Percentiles rank a stretch among this genome's conserved stretches.
Conservation (phyloP, 2,113 vertebrate species). For the Scopus umbretta region DNA sequence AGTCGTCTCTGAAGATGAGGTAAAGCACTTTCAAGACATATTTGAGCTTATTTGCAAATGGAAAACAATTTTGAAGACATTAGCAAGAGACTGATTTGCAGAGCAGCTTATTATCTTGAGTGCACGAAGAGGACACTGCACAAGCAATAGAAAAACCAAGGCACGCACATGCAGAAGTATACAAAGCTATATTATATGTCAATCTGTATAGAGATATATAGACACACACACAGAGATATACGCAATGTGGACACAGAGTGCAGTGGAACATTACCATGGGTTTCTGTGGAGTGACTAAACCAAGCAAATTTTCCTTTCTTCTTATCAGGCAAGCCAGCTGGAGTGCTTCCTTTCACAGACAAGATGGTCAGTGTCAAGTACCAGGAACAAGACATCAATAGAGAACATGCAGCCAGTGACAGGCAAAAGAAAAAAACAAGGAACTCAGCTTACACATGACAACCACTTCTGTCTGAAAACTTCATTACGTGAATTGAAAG, state of each 20-base stretch:
- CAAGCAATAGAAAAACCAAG: neutral
- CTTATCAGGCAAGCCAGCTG: slow-evolving; percentile 75
- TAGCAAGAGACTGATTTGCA: neutral
- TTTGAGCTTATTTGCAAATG: slow-evolving; percentile 17
- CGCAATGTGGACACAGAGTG: slow-evolving; percentile 12
- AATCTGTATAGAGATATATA: neutral
- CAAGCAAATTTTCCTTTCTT: slow-evolving; percentile 83
- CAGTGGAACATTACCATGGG: slow-evolving; percentile 75
- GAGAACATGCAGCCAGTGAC: slow-evolving; percentile 73
- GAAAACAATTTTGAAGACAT: neutral
- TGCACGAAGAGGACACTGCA: neutral
- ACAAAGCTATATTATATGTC: neutral
- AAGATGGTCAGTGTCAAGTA: slow-evolving; percentile 74
- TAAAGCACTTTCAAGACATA: slow-evolving; percentile 6
- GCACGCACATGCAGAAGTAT: neutral
- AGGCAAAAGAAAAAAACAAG: slow-evolving; percentile 72
- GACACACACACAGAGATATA: neutral
- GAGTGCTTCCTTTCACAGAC: slow-evolving; percentile 77
- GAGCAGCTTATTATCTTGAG: neutral
- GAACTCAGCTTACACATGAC: slow-evolving; percentile 66
- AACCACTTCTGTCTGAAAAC: slow-evolving; percentile 49
- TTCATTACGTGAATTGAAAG: slow-evolving; percentile 41
- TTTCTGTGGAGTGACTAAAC: slow-evolving; percentile 83
- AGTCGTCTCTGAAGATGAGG: neutral
- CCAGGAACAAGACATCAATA: slow-evolving; percentile 75